Conservation (phyloP, 2,797 vertebrate species). For the Enteromius thamalakanensis region DNA sequence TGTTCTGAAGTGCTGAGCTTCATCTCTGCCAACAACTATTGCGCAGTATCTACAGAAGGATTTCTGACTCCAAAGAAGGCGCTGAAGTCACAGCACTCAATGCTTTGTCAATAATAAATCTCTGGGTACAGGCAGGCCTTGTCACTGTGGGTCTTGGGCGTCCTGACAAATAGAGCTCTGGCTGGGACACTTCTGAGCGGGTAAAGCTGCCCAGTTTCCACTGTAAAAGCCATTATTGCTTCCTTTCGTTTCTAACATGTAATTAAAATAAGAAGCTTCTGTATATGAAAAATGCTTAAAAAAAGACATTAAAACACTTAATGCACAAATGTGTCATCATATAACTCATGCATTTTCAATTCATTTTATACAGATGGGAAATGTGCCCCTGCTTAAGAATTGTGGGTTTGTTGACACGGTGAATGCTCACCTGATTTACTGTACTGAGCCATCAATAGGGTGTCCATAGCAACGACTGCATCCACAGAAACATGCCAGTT, state of each 20-base stretch:
- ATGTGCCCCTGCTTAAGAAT: constrained; percentile 45
- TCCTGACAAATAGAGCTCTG: constrained; percentile 43
- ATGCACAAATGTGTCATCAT: background rate
- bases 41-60: background rate
- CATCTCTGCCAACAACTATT: background rate
- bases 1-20: background rate
- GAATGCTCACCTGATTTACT: constrained; percentile 56
- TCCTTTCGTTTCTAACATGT: constrained; percentile 4
- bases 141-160: constrained; percentile 27
- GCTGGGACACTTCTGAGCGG: constrained; percentile 18
- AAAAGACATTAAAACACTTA: background rate
- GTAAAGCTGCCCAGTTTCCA: constrained; percentile 42
- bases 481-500: constrained; percentile 62
- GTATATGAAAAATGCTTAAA: background rate
- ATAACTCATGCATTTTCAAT: background rate
- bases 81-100: constrained; percentile 18
- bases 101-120: constrained; percentile 59
- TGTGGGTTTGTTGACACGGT: constrained; percentile 32
- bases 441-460: constrained; percentile 58
- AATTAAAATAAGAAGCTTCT: background rate
- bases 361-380: background rate
- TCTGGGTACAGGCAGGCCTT: constrained; percentile 45
- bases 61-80: constrained; percentile 50
- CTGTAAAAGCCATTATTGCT: constrained; percentile 20
- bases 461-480: constrained; percentile 71